phyloP scores from a whole-genome alignment of 2,888 invertebrate genomes.

The Cepaea hortensis region DNA sequence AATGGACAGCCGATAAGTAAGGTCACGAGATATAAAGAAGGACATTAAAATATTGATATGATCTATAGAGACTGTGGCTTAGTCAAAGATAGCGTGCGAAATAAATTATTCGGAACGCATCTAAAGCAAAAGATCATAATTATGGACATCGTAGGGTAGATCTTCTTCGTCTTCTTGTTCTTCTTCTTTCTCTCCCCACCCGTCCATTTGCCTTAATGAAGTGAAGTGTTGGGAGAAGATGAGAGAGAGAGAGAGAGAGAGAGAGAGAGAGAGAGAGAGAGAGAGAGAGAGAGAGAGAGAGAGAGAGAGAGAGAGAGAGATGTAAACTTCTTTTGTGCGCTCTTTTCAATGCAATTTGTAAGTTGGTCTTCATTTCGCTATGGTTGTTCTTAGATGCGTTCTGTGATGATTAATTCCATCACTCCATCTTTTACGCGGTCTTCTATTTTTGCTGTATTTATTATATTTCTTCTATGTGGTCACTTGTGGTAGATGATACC shows the following conservation, averaged over 20 bases:
- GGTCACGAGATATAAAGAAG: no score
- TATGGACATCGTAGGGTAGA: neutral
- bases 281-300: neutral
- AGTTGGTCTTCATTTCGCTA: no score
- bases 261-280: conserved; percentile 2
- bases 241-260: neutral
- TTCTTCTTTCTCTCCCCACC: neutral
- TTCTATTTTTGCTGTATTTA: no score
- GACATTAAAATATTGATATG: no score
- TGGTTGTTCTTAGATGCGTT: no score
- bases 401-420: no score
- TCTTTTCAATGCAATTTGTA: no score
- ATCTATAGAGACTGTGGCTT: neutral
- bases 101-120: neutral
- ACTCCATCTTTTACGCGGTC: no score
- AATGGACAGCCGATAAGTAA: no score
- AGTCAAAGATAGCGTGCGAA: neutral
- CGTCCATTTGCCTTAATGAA: neutral
- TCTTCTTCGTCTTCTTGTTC: neutral
- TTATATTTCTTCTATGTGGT: no score
- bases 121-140: neutral
- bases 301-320: neutral
- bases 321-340: no score
- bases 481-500: no score
- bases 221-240: neutral